Conservation (phyloP, 2,113 vertebrate species). For the Phoxinus phoxinus region DNA sequence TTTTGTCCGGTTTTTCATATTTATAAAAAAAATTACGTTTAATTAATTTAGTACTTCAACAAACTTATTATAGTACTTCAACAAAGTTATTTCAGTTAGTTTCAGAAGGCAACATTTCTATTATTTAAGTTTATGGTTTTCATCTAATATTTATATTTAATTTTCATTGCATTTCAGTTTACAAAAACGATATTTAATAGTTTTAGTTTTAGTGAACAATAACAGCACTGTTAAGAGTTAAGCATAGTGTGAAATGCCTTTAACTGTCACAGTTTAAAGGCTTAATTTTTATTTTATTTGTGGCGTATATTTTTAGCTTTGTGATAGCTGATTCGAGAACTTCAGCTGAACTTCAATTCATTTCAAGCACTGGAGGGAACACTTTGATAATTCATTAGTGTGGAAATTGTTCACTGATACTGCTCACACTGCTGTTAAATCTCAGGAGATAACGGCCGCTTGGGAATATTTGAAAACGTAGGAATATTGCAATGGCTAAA, state of each 20-base stretch:
- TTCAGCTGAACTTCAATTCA: constrained; percentile 23
- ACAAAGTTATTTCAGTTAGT: background rate
- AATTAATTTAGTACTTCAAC: too few species aligned
- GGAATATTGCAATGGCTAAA: background rate
- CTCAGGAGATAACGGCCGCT: constrained; percentile 7
- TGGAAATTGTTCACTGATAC: constrained; percentile 4
- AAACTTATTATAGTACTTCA: too few species aligned
- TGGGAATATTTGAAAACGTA: background rate
- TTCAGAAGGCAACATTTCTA: background rate
- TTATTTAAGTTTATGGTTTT: background rate
- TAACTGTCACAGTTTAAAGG: background rate
- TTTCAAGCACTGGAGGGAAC: constrained; percentile 16
- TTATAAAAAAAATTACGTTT: too few species aligned
- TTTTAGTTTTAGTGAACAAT: background rate
- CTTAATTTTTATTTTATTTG: background rate
- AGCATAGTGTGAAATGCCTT: background rate
- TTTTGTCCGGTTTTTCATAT: too few species aligned
- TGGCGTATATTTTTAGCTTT: background rate
- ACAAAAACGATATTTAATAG: background rate
- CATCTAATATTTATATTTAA: background rate
- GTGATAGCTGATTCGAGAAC: background rate
- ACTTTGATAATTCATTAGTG: constrained; percentile 12
- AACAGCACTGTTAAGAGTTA: background rate
- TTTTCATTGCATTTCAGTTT: background rate
- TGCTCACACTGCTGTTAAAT: background rate